Evolutionary conservation across 37 sponge, comb jelly and placozoan species (phyloP).

Genomic region (Halichondria panicea): DNA sequence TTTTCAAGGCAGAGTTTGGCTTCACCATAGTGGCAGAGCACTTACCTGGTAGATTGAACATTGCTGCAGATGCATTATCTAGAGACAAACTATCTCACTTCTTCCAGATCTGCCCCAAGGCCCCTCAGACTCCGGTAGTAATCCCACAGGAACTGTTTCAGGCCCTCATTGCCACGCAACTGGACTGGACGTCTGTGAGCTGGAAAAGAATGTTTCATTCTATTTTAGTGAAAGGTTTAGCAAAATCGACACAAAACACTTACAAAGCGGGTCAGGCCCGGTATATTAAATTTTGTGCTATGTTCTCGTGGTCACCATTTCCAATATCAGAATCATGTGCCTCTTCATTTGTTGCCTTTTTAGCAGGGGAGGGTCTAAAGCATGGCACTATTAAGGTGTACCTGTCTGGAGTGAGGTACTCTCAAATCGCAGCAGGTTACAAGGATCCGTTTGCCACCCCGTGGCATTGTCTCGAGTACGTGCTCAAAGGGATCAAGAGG

Average conservation of each 20-base stretch:
- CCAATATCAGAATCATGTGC: constrained; percentile 25
- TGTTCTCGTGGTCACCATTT: neutral
- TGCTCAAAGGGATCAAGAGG: constrained; percentile 11
- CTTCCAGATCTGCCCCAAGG: neutral
- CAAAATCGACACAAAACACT: constrained; percentile 20
- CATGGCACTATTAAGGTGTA: constrained; percentile 11
- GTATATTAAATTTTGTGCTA: constrained; percentile 33
- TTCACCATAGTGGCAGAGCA: neutral
- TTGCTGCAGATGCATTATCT: neutral
- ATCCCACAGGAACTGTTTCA: neutral
- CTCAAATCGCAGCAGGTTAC: constrained; percentile 9
- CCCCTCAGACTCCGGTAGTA: neutral
- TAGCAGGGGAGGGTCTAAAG: constrained; percentile 2
- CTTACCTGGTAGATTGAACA: neutral
- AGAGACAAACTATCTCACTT: neutral
- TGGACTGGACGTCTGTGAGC: neutral
- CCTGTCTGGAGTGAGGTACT: constrained; percentile 35
- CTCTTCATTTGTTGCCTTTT: constrained; percentile 28
- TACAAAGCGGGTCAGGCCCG: constrained; percentile 19
- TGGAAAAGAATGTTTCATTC: no score
- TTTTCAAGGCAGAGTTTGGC: neutral
- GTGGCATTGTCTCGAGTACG: constrained; percentile 18
- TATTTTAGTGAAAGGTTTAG: no score
- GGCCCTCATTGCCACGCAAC: neutral
- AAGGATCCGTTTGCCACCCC: neutral